Evolutionary conservation across 2,113 vertebrate species (phyloP), one percentile per base, ranked within the genome.

Genomic region (Platichthys stellatus): DNA sequence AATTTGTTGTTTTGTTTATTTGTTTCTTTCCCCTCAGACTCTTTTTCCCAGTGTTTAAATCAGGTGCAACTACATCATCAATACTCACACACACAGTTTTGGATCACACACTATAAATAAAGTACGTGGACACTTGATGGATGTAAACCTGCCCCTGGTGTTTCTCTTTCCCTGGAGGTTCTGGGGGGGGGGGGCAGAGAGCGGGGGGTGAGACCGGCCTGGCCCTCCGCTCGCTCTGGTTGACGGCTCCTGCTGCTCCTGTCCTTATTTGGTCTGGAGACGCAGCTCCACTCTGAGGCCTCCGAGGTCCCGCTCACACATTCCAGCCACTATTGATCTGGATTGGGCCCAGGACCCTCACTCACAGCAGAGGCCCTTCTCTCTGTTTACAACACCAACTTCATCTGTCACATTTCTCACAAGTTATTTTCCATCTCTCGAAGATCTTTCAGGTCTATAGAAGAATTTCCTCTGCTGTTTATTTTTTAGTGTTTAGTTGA

Each of bases 181-280:
- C 47, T 6, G 17, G 2, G 24, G 1, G 45, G 67, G 28, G 28
- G 28, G 28, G 28, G 28, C n/a, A n/a, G n/a, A n/a, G n/a, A n/a
- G n/a, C n/a, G n/a, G n/a, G 28, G 28, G 28, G 28, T 5, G 28
- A 1, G 28, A 28, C 28, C 69, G 63, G 64, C 72, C 72, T 72
- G 80, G 64, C 71, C 85, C 85, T 78, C 69, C 38, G 76, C 84
- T 78, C 8, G 17, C 82, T 82, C 80, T 62, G 77, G 65, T 84
- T 83, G 74, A 79, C 54, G 68, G 67, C 78, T 86, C 89, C 38
- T 67, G 68, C 84, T 84, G 80, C 87, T 92, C 83, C 80, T 82
- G 68, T 74, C 93, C 93, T 92, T 93, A 92, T 94, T 93, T 94
- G 93, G 93, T 91, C 76, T 86, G 90, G 74, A 90, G 86, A 74